Conservation (phyloP, 2,888 invertebrate genomes). For the Iphiclides podalirius region DNA sequence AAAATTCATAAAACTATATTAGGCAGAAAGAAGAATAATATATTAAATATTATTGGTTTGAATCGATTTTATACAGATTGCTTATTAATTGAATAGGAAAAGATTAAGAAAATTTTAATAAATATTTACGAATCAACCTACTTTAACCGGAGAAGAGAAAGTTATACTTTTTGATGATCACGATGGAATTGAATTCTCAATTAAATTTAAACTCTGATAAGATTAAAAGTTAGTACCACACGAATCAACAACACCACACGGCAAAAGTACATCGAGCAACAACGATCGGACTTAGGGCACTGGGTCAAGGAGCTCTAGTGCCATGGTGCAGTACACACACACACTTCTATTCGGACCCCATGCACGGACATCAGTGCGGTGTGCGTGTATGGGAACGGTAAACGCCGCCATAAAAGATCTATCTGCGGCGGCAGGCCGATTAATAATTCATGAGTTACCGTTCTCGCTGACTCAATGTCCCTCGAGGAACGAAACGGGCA, state of each 20-base stretch:
- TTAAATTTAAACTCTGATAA: too few species aligned
- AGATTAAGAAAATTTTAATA: neutral
- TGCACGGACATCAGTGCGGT: slow-evolving; percentile 32
- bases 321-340: slow-evolving; percentile 46
- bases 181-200: too few species aligned
- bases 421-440: slow-evolving; percentile 26
- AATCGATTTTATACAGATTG: too few species aligned
- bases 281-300: slow-evolving; percentile 53
- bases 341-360: slow-evolving; percentile 56
- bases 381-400: neutral
- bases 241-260: too few species aligned
- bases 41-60: too few species aligned
- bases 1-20: too few species aligned
- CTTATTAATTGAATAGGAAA: too few species aligned
- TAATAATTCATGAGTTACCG: slow-evolving; percentile 28
- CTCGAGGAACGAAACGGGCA: slow-evolving; percentile 1
- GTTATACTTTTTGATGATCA: neutral
- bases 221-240: too few species aligned
- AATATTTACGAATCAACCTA: neutral
- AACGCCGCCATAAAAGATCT: slow-evolving; percentile 27
- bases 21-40: too few species aligned
- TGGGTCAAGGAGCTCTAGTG: slow-evolving; percentile 66
- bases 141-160: neutral
- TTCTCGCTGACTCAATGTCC: slow-evolving; percentile 16
- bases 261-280: slow-evolving; percentile 26